Conservation (phyloP, 2,888 invertebrate species). For the Noctua janthina region DNA sequence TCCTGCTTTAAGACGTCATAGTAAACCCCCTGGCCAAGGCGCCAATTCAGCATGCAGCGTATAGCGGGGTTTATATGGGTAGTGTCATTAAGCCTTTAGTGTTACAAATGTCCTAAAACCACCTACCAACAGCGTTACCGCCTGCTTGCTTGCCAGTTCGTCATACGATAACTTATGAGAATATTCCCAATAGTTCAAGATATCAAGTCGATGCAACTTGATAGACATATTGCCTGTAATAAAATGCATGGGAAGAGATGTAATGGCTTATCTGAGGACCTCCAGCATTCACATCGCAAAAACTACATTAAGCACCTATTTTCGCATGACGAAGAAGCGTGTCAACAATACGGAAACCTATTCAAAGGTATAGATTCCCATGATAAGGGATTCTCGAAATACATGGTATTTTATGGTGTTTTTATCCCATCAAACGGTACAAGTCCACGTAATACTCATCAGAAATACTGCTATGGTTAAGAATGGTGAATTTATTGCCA, state of each 20-base stretch:
- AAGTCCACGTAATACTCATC: slow-evolving; percentile 11
- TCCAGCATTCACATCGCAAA: slow-evolving; percentile 40
- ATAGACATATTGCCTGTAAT: slow-evolving; percentile 18
- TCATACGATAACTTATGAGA: background rate
- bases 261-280: slow-evolving; percentile 28
- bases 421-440: slow-evolving; percentile 39
- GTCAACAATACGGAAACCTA: slow-evolving; percentile 43
- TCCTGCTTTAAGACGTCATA: no score
- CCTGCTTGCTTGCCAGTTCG: no score
- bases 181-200: background rate
- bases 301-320: slow-evolving; percentile 47
- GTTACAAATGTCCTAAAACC: background rate
- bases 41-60: no score
- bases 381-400: slow-evolving; percentile 47
- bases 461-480: slow-evolving; percentile 32
- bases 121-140: no score
- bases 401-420: slow-evolving; percentile 4
- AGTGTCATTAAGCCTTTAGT: background rate
- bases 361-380: slow-evolving; percentile 44
- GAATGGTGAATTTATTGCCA: slow-evolving; percentile 45
- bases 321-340: slow-evolving; percentile 57
- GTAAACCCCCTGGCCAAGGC: no score
- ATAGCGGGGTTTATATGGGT: background rate
- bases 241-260: slow-evolving; percentile 43
- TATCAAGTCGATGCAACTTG: background rate